These are phyloP conservation scores for Clamator glandarius DNA, from an alignment of 2,797 vertebrate genomes.

Conservation along the genomic window DNA sequence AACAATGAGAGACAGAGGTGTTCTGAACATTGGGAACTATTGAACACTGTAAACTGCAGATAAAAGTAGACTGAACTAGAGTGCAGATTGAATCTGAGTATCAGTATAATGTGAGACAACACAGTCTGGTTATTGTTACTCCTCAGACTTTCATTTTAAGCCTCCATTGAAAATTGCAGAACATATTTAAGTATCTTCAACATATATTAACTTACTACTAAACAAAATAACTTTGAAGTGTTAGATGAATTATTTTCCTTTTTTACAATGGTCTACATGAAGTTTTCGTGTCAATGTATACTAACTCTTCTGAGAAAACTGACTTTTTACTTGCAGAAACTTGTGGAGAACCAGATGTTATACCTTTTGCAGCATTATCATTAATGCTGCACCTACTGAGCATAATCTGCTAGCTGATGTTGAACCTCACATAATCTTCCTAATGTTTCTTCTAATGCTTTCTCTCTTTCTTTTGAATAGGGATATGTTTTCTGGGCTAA, in stretches of 20 bases:
- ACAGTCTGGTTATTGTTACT: background rate
- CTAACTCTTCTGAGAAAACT: background rate
- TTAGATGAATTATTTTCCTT: background rate
- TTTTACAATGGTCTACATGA: background rate
- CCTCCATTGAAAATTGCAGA: background rate
- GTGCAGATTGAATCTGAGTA: background rate
- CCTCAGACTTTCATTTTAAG: background rate
- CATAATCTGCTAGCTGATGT: background rate
- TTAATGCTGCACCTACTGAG: background rate
- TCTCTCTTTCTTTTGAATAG: background rate
- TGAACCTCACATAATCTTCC: background rate
- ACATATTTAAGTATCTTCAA: background rate
- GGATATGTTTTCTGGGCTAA: background rate
- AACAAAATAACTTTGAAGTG: background rate
- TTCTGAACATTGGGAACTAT: background rate
- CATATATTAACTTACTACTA: background rate
- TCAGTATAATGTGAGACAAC: rapidly evolving
- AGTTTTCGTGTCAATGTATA: background rate
- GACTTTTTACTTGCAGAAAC: background rate
- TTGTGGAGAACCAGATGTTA: background rate
- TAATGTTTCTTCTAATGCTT: background rate
- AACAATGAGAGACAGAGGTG: background rate
- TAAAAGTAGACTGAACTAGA: background rate
- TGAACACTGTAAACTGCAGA: background rate
- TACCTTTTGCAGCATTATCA: background rate